phyloP scores from a whole-genome alignment of 2,888 invertebrate species.

The Trissolcus japonicus region DNA sequence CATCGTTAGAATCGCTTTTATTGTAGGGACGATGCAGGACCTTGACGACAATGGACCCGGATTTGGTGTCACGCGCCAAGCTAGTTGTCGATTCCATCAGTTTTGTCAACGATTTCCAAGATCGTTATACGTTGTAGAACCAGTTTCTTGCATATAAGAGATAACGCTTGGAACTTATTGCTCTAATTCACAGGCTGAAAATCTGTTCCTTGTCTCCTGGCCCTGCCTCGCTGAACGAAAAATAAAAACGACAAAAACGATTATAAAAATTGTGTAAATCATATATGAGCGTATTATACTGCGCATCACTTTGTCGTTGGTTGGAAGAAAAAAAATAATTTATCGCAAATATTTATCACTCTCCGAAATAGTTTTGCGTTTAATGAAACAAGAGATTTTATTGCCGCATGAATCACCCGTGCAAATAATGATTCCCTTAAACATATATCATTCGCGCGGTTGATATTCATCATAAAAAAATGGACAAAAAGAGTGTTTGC shows the following conservation, averaged over 20 bases:
- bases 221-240: no score
- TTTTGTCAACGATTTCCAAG: constrained; percentile 23
- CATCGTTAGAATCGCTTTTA: constrained; percentile 69
- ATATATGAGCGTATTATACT: constrained; percentile 10
- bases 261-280: constrained; percentile 21
- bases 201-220: neutral
- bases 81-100: constrained; percentile 37
- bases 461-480: constrained; percentile 52
- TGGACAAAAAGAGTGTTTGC: constrained; percentile 46
- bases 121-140: constrained; percentile 16
- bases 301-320: constrained; percentile 16
- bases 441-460: constrained; percentile 49
- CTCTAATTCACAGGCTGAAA: neutral
- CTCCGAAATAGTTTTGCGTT: constrained; percentile 38
- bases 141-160: neutral
- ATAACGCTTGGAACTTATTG: constrained; percentile 18
- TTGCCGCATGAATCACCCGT: constrained; percentile 51
- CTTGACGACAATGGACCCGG: constrained; percentile 52
- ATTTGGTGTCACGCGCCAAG: constrained; percentile 63
- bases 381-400: constrained; percentile 51
- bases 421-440: constrained; percentile 47
- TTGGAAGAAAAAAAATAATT: constrained; percentile 39
- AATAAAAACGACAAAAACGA: constrained; percentile 11
- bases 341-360: constrained; percentile 50
- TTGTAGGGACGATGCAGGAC: constrained; percentile 52